These are phyloP conservation scores for Dynastes tityus DNA, from an alignment of 2,888 invertebrate genomes.

Conservation along the genomic window DNA sequence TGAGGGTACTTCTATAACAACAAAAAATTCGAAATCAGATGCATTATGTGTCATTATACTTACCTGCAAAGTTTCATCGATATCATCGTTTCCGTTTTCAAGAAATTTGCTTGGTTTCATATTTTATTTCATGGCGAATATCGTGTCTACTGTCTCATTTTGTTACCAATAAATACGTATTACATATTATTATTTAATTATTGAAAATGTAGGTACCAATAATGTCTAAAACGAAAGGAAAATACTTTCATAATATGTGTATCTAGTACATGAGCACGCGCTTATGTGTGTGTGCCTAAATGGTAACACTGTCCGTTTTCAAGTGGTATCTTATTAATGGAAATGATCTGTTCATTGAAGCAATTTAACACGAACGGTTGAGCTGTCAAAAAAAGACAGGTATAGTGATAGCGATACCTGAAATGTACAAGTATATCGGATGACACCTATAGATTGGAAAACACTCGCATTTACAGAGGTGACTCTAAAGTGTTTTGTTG, in stretches of 20 bases:
- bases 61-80: no score
- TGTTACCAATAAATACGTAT: no score
- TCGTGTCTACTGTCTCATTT: no score
- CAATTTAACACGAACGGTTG: slow-evolving; percentile 66
- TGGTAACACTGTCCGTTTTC: slow-evolving; percentile 39
- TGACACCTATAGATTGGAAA: slow-evolving; percentile 49
- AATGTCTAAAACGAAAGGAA: no score
- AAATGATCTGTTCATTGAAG: slow-evolving; percentile 63
- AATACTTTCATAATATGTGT: neutral
- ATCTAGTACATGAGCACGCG: neutral
- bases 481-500: slow-evolving; percentile 24
- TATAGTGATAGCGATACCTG: slow-evolving; percentile 63
- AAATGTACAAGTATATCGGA: slow-evolving; percentile 51
- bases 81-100: no score
- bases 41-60: no score
- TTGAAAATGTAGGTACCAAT: no score
- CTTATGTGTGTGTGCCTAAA: slow-evolving; percentile 28
- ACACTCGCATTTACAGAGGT: slow-evolving; percentile 39
- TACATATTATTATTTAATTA: no score
- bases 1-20: no score
- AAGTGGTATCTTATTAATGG: slow-evolving; percentile 52
- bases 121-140: no score
- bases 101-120: no score
- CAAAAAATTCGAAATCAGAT: no score
- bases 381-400: slow-evolving; percentile 64